Conservation (phyloP, 2,113 vertebrate species). For the Alligator mississippiensis region DNA sequence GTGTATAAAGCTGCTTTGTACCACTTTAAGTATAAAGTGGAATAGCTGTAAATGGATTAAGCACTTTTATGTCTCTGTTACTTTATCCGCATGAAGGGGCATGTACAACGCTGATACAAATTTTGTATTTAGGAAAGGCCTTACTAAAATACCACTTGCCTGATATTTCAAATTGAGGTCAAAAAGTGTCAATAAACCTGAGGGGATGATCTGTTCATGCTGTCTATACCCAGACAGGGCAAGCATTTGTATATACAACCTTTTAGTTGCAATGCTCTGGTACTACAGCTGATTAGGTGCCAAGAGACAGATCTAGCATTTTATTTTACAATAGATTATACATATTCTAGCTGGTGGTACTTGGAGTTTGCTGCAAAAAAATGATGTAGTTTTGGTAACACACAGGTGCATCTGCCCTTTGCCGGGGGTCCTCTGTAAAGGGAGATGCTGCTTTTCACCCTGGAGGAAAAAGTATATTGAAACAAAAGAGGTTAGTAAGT, state of each 20-base stretch:
- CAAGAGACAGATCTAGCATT: not conserved
- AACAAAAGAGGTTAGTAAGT: not conserved
- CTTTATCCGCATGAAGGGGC: not conserved
- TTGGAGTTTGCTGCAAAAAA: not conserved
- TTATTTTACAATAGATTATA: conserved; percentile 11
- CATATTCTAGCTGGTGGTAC: conserved; percentile 14
- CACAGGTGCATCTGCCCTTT: conserved; percentile 2
- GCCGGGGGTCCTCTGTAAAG: not conserved
- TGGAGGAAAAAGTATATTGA: conserved; percentile 28
- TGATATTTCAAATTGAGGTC: not conserved
- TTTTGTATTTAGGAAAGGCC: not conserved
- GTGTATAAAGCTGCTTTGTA: not conserved
- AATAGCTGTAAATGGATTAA: not conserved
- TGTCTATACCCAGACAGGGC: no score
- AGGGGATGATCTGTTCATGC: not conserved
- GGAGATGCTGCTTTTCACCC: conserved; percentile 36
- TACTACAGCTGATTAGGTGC: not conserved
- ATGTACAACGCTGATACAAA: not conserved
- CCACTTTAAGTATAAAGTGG: not conserved
- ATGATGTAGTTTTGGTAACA: not conserved
- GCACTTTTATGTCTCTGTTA: not conserved
- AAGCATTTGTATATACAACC: not conserved
- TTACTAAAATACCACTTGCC: not conserved
- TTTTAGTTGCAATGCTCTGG: not conserved
- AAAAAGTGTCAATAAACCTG: not conserved